These are phyloP conservation scores for Hydrochoerus hydrochaeris DNA, from an alignment of 2,113 vertebrate species.

Conservation along the genomic window DNA sequence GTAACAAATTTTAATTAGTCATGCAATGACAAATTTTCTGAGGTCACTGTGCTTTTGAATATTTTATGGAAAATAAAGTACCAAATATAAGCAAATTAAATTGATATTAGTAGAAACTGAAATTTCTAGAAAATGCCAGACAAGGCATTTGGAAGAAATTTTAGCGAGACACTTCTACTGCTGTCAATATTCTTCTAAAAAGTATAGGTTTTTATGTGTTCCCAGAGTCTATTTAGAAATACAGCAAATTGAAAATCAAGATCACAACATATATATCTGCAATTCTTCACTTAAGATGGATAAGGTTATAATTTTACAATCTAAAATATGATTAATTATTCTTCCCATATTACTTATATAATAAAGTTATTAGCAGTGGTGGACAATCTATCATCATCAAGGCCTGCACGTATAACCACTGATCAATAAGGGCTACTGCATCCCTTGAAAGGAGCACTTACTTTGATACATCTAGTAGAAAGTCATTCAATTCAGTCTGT, in stretches of 20 bases:
- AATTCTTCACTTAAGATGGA: not conserved
- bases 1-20: accelerated
- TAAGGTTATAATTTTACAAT: not conserved
- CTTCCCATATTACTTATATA: too few species aligned
- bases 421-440: not conserved
- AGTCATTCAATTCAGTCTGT: slow-evolving; percentile 99
- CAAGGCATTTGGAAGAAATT: not conserved
- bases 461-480: slow-evolving; percentile 99
- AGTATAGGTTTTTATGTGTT: not conserved
- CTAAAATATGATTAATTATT: accelerated
- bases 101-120: too few species aligned
- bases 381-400: accelerated
- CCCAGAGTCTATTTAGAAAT: not conserved
- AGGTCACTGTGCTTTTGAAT: not conserved
- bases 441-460: slow-evolving; percentile 85
- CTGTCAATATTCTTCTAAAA: not conserved
- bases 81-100: not conserved
- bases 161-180: too few species aligned
- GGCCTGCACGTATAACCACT: accelerated
- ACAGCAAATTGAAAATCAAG: not conserved
- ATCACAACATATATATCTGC: accelerated
- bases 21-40: too few species aligned
- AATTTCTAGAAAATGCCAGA: not conserved
- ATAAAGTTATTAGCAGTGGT: accelerated
- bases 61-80: not conserved